Percentiles rank a stretch among this genome's conserved stretches.
Evolutionary conservation across 2,113 vertebrate genomes (phyloP).

Genomic region (Oryzias woworae): DNA sequence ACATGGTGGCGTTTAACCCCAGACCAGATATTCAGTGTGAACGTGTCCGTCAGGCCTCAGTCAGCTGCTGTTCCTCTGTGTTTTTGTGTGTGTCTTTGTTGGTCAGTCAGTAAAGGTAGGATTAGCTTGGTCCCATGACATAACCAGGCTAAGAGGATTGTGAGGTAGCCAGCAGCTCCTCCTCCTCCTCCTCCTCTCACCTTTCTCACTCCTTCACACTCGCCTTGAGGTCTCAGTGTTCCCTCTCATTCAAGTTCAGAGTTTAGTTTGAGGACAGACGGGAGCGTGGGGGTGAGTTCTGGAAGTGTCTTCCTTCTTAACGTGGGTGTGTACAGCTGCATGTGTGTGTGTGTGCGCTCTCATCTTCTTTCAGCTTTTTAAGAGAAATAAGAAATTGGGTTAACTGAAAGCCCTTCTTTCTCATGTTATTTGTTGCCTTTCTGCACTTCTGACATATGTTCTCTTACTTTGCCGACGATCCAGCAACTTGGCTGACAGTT

Average conservation of each 20-base stretch:
- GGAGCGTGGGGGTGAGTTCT: slow-evolving; percentile 55
- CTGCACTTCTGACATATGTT: neutral
- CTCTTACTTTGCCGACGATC: slow-evolving; percentile 1
- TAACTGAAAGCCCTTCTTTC: slow-evolving; percentile 11
- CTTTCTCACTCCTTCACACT: slow-evolving; percentile 47
- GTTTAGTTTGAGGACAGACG: slow-evolving; percentile 11
- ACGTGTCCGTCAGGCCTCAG: slow-evolving; percentile 20
- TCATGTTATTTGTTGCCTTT: slow-evolving; percentile 4
- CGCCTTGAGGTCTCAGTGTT: slow-evolving; percentile 30
- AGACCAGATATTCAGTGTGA: slow-evolving; percentile 26
- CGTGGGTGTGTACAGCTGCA: neutral
- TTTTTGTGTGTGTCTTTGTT: slow-evolving; percentile 20
- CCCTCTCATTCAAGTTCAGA: slow-evolving; percentile 12
- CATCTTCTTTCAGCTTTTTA: slow-evolving; percentile 7
- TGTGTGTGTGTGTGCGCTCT: neutral
- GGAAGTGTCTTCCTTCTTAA: slow-evolving; percentile 1
- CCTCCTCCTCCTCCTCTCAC: slow-evolving; percentile 54
- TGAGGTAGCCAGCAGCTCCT: slow-evolving; percentile 58
- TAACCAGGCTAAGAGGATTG: slow-evolving; percentile 76
- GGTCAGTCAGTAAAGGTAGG: slow-evolving; percentile 68
- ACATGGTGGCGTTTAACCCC: slow-evolving; percentile 13
- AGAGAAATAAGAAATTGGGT: neutral
- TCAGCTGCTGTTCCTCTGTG: slow-evolving; percentile 12
- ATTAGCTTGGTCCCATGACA: slow-evolving; percentile 74
- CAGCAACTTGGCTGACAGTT: slow-evolving; percentile 1